Conservation (phyloP, 2,113 vertebrate genomes). For the Salvator merianae region DNA sequence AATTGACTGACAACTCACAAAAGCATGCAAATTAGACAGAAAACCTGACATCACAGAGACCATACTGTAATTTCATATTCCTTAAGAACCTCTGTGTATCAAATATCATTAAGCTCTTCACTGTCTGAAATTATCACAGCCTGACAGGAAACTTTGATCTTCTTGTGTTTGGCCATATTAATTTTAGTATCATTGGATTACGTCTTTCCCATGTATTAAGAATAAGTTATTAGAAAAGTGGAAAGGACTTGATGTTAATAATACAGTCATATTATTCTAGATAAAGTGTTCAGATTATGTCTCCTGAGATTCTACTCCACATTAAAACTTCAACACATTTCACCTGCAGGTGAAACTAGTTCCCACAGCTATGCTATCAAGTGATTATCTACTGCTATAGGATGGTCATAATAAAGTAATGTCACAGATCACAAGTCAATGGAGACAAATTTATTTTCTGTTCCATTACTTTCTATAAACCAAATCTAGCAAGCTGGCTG, state of each 20-base stretch:
- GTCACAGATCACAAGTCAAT: not conserved
- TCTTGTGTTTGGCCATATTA: slow-evolving; percentile 21
- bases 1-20: not conserved
- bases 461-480: not conserved
- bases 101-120: slow-evolving; percentile 27
- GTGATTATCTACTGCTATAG: not conserved
- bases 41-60: slow-evolving; percentile 7
- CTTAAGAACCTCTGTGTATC: slow-evolving; percentile 5
- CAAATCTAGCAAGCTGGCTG: not conserved
- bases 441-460: not conserved
- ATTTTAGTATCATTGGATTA: slow-evolving; percentile 17
- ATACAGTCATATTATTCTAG: not conserved
- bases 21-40: not conserved
- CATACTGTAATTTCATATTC: slow-evolving; percentile 2
- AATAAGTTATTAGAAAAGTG: not conserved
- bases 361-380: not conserved
- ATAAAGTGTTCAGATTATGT: not conserved
- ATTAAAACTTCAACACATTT: slow-evolving; percentile 20
- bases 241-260: not conserved
- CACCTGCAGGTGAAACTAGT: not conserved
- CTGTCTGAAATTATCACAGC: not conserved
- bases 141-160: slow-evolving; percentile 42
- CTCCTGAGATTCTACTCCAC: not conserved
- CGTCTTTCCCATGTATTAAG: not conserved
- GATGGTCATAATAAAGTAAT: not conserved